Conservation (phyloP, 2,888 invertebrate species). For the Acanthosepion pharaonis region DNA sequence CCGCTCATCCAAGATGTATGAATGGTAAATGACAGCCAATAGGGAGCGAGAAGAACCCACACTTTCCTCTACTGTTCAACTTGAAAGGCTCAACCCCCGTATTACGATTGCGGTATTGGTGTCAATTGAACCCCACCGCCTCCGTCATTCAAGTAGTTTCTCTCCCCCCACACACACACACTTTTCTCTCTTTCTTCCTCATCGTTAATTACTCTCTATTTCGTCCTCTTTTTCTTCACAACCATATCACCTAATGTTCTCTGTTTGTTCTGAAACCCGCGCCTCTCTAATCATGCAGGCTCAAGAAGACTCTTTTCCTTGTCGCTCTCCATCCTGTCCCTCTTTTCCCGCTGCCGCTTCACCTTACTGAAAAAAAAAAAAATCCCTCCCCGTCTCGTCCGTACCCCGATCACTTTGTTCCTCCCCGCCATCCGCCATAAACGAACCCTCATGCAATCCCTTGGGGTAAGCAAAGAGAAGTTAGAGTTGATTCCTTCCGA, state of each 20-base stretch:
- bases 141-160: background rate
- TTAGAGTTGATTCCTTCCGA: conserved; percentile 33
- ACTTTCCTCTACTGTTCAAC: background rate
- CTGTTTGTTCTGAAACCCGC: background rate
- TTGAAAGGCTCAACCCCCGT: background rate
- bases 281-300: background rate
- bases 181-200: background rate
- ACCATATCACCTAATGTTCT: background rate
- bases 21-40: conserved; percentile 33
- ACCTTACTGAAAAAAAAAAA: background rate
- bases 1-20: conserved; percentile 33
- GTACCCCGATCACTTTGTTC: conserved; percentile 7
- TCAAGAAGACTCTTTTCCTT: background rate
- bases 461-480: conserved; percentile 18
- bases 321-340: too few relatives aligned
- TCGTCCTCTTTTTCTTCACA: background rate
- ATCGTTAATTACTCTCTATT: background rate
- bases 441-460: conserved; percentile 12
- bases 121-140: conserved; percentile 6
- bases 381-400: background rate
- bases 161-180: background rate
- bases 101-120: background rate
- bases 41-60: background rate
- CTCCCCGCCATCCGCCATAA: background rate
- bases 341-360: background rate